A percentile compares a stretch with the other conserved stretches of the same genome.
These are phyloP conservation scores for Alviniconcha marisindica DNA, from an alignment of 1,140 invertebrate species.

Conservation along the genomic window DNA sequence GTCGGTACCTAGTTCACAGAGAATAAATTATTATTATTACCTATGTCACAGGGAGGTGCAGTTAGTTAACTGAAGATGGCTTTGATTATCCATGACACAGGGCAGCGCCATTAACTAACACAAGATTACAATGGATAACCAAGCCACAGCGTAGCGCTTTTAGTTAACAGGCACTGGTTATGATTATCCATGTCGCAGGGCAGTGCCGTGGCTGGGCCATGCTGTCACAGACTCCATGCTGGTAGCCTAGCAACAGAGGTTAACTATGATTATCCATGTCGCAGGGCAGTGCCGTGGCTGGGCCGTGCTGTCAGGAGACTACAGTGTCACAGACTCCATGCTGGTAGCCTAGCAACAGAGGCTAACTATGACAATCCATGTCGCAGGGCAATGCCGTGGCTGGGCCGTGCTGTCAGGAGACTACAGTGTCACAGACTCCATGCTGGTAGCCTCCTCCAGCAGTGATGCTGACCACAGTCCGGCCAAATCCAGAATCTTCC, in stretches of 20 bases:
- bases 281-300: constrained; percentile 49
- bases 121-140: too few species aligned
- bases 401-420: constrained; percentile 50
- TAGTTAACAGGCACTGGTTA: too few species aligned
- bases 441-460: constrained; percentile 48
- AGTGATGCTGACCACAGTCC: constrained; percentile 48
- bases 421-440: constrained; percentile 48
- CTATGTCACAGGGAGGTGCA: too few species aligned
- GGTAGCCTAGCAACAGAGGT: too few species aligned
- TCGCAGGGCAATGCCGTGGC: constrained; percentile 48
- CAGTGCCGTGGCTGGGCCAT: constrained; percentile 51
- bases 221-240: constrained; percentile 51
- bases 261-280: background rate
- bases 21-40: too few species aligned
- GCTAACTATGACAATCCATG: background rate
- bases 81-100: too few species aligned
- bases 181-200: constrained; percentile 20
- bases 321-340: constrained; percentile 46
- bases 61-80: too few species aligned
- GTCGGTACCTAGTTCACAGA: too few species aligned
- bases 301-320: constrained; percentile 49
- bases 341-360: too few species aligned
- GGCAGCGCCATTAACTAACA: too few species aligned
- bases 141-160: too few species aligned
- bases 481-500: constrained; percentile 47